phyloP scores from a whole-genome alignment of 2,888 invertebrate genomes.

The Coecobrya sp. region DNA sequence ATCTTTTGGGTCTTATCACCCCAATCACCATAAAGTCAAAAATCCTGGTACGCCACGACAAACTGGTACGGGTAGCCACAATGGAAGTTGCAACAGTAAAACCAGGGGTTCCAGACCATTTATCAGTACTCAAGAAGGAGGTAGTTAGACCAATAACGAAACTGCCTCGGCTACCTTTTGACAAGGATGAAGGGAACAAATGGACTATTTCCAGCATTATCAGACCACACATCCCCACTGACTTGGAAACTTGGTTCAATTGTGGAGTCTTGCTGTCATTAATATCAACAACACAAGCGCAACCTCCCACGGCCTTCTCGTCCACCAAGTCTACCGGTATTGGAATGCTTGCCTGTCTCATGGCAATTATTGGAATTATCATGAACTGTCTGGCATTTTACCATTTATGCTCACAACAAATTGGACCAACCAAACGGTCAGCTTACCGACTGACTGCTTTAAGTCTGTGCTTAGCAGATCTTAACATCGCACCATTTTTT shows the following conservation, averaged over 20 bases:
- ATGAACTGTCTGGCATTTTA: not conserved
- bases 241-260: not conserved
- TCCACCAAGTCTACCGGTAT: not conserved
- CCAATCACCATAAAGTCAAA: constrained; percentile 78
- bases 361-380: not conserved
- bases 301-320: not conserved
- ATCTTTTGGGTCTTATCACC: constrained; percentile 69
- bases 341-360: not conserved
- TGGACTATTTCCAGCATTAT: not conserved
- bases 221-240: not conserved
- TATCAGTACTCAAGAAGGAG: constrained; percentile 21
- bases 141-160: constrained; percentile 58
- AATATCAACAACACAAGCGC: not conserved
- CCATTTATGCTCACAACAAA: not conserved
- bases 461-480: not conserved
- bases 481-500: not conserved
- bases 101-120: not conserved
- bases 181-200: not conserved
- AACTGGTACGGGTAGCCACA: constrained; percentile 70
- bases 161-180: constrained; percentile 47
- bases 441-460: not conserved
- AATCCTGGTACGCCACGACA: constrained; percentile 83
- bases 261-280: not conserved
- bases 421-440: not conserved
- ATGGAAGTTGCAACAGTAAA: constrained; percentile 43